Evolutionary conservation across 2,113 vertebrate species (phyloP).

Genomic region (Henicopernis longicauda): DNA sequence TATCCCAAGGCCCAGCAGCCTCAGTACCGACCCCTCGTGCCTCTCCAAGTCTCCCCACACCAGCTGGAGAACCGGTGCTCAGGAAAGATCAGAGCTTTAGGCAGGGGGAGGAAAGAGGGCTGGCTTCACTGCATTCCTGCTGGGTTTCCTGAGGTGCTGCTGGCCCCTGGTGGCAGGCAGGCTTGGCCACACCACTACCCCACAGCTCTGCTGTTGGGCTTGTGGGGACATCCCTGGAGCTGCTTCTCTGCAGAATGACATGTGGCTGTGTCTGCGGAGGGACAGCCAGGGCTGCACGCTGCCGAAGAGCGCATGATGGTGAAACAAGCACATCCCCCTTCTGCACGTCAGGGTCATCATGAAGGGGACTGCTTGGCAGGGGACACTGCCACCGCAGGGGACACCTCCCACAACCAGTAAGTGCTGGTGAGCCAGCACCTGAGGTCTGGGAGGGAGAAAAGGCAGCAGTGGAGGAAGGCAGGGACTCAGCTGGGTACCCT

Average conservation of each 20-base stretch:
- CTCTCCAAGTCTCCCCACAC: conserved; percentile 35
- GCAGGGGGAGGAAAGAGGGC: background rate
- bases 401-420: background rate
- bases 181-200: background rate
- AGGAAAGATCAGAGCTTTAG: conserved; percentile 17
- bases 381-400: background rate
- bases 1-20: background rate
- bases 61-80: conserved; percentile 25
- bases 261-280: background rate
- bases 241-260: background rate
- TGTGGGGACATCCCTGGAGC: background rate
- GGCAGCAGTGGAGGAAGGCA: background rate
- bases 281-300: background rate
- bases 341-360: background rate
- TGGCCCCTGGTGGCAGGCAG: background rate
- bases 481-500: background rate
- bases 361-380: background rate
- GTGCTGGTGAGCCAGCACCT: background rate
- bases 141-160: background rate
- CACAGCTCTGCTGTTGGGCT: background rate
- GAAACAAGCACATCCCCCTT: no score
- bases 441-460: background rate
- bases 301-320: accelerated
- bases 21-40: background rate
- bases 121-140: background rate